These are phyloP conservation scores for Aleiodes leptofemur DNA, from an alignment of 2,888 invertebrate species.

Conservation along the genomic window DNA sequence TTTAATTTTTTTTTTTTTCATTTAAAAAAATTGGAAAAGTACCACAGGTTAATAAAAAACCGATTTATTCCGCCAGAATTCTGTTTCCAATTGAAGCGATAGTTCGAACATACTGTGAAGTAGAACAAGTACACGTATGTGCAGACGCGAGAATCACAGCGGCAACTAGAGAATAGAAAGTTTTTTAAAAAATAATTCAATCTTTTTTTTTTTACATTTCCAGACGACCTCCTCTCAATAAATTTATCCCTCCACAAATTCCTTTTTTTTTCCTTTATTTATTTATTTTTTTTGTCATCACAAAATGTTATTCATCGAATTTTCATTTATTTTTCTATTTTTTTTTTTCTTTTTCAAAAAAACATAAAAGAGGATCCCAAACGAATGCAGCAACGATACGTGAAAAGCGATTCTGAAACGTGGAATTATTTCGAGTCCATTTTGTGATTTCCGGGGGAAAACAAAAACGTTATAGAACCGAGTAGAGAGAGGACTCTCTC, in stretches of 20 bases:
- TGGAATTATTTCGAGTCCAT: conserved; percentile 33
- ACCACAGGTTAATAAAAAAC: too few species aligned
- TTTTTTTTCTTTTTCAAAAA: not conserved
- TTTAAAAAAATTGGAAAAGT: too few species aligned
- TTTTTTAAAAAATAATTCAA: too few species aligned
- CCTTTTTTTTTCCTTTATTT: not conserved
- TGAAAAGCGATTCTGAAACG: conserved; percentile 9
- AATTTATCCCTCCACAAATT: not conserved
- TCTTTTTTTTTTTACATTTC: too few species aligned
- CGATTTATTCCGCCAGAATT: too few species aligned
- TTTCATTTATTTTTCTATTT: conserved; percentile 8
- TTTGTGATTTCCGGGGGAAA: conserved; percentile 24
- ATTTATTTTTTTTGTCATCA: not conserved
- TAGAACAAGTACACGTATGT: too few species aligned
- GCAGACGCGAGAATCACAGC: too few species aligned
- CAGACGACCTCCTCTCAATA: too few species aligned
- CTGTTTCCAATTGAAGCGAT: too few species aligned
- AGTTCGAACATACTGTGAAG: too few species aligned
- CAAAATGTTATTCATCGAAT: conserved; percentile 2
- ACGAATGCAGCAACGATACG: conserved; percentile 8
- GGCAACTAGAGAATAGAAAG: too few species aligned
- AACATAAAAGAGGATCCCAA: conserved; percentile 14
- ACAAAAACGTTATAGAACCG: conserved; percentile 9
- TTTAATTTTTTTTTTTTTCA: too few species aligned
- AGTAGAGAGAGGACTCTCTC: conserved; percentile 1